phyloP scores from a whole-genome alignment of 2,113 vertebrate genomes.

The Lota lota region DNA sequence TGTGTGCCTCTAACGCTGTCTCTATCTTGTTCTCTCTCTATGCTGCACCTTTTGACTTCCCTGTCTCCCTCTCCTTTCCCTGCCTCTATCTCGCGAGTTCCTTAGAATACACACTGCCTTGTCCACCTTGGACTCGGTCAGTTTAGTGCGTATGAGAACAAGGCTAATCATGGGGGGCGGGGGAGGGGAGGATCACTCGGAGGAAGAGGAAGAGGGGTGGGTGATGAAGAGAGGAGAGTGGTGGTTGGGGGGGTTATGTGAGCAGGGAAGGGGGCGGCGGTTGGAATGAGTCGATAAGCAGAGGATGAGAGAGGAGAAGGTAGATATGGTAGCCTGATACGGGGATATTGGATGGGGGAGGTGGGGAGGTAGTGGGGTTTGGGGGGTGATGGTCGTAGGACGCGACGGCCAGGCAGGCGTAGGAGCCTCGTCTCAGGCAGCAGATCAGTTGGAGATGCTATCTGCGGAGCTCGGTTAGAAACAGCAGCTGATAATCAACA shows the following conservation, averaged over 20 bases:
- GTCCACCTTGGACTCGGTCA: background rate
- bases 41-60: too few relatives aligned
- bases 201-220: background rate
- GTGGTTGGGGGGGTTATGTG: constrained; percentile 38
- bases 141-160: constrained; percentile 26
- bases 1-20: too few relatives aligned
- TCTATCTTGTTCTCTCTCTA: too few relatives aligned
- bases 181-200: background rate
- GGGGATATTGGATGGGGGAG: constrained; percentile 36
- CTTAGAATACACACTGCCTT: background rate
- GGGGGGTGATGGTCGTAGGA: constrained; percentile 17
- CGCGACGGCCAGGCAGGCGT: constrained; percentile 15
- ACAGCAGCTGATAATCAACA: constrained; percentile 62
- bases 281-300: constrained; percentile 65
- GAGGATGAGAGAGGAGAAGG: constrained; percentile 61
- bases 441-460: constrained; percentile 73
- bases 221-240: constrained; percentile 41
- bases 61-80: too few relatives aligned
- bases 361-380: constrained; percentile 37
- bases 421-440: constrained; percentile 43
- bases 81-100: background rate
- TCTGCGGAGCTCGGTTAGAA: constrained; percentile 54
- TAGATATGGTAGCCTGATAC: constrained; percentile 60
- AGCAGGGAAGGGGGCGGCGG: constrained; percentile 47
- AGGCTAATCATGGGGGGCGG: constrained; percentile 6